Base-by-base conservation (phyloP, 2,113 vertebrate genomes). In the Isichthys henryi region DNA sequence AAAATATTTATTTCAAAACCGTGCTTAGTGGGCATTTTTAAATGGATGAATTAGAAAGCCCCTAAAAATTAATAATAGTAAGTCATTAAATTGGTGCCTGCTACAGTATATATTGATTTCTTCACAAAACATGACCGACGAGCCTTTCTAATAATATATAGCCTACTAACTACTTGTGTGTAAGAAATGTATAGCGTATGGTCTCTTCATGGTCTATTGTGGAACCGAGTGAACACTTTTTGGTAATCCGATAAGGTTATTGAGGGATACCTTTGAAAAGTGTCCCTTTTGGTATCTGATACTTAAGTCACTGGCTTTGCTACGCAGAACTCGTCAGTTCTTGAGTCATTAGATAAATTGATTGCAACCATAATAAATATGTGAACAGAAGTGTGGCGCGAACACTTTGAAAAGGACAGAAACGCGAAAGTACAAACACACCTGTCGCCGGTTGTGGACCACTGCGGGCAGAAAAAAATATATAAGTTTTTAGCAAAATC, bases 191-290 rank as follows among this genome's bases (percentile, higher is more conserved):
- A 43, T 80, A 39, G 74, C 11, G 74, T 80, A 43, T 43, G 3
- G 15, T 77, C 17, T 39, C 74, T 2, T 43, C 74, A 35, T 43
- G 35, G 31, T 80, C 17, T 80, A 80, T 80, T 35, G 74, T 80
- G 74, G 35, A 80, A 15, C 74, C 35, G 15, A 70, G 27, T 27
- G 74, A 80, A 80, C 35, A 80, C 31, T 77, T 77, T 77, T 77
- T 80, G 31, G 74, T 80, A 80, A 80, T 80, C 74, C 35, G 74
- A 80, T 80, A 80, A 80, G 74, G 74, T 80, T 80, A 43, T 80
- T 80, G 74, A 39, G 74, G 74, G 74, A 80, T 35, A 80, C 35
- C 13, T 80, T 80, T 43, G 35, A 80, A 80, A 19, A 43, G 13
- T 43, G 35, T 80, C 74, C 17, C 13, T 80, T 80, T 80, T 80